phyloP scores from a whole-genome alignment of 1,140 invertebrate genomes.

The Brachionus sp. region DNA sequence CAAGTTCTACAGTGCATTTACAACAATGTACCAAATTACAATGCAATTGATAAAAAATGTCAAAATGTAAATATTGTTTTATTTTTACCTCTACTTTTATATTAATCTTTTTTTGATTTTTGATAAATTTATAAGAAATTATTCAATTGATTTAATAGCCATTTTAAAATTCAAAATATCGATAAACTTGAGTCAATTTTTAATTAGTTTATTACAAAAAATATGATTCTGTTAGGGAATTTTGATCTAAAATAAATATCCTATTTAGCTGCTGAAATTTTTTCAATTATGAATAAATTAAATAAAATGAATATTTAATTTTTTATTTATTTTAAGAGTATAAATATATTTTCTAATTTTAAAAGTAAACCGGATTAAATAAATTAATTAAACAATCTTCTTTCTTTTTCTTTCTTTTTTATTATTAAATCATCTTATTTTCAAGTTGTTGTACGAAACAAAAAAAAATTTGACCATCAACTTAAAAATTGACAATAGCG shows the following conservation, averaged over 20 bases:
- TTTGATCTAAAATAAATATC: not conserved
- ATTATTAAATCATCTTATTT: not conserved
- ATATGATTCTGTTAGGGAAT: no score
- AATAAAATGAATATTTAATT: not conserved
- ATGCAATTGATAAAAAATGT: constrained; percentile 33
- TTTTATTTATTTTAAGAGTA: not conserved
- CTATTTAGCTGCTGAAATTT: not conserved
- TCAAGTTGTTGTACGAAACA: constrained; percentile 69
- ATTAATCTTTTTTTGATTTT: no score
- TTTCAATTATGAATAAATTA: not conserved
- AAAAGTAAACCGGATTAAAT: not conserved
- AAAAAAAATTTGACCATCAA: constrained; percentile 72
- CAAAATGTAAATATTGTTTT: constrained; percentile 15
- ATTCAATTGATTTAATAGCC: no score
- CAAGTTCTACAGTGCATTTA: constrained; percentile 31
- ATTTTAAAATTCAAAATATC: no score
- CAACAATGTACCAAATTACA: not conserved
- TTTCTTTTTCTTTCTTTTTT: no score
- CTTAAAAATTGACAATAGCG: constrained; percentile 68
- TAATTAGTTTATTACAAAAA: no score
- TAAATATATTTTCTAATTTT: not conserved
- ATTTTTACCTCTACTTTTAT: not conserved
- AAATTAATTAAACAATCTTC: no score
- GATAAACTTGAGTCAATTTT: no score
- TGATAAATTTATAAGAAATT: no score